phyloP scores from a whole-genome alignment of 2,888 invertebrate species.

The Aricia artaxerxes region DNA sequence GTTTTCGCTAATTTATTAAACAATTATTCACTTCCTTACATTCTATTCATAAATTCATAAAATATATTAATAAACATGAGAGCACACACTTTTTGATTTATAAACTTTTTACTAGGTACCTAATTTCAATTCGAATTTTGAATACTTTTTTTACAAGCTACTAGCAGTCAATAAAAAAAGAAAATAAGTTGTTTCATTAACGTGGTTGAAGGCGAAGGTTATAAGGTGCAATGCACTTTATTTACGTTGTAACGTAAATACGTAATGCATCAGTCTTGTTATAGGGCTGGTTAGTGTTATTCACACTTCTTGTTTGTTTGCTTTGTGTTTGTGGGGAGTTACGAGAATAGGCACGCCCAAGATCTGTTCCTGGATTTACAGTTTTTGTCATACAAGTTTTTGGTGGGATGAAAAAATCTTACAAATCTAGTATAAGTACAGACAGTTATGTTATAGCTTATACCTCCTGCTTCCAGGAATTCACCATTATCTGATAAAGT shows the following conservation, averaged over 20 bases:
- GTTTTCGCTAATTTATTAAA: neutral
- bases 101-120: neutral
- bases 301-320: constrained; percentile 11
- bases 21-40: neutral
- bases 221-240: constrained; percentile 15
- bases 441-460: too few relatives aligned
- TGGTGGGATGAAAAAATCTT: neutral
- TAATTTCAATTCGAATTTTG: neutral
- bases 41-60: neutral
- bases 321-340: constrained; percentile 7
- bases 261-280: constrained; percentile 14
- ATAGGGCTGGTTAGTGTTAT: neutral
- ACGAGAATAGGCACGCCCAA: neutral
- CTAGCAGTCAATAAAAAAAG: too few relatives aligned
- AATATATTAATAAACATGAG: too few relatives aligned
- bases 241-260: constrained; percentile 6
- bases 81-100: neutral
- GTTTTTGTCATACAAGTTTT: neutral
- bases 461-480: too few relatives aligned
- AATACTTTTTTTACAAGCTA: neutral
- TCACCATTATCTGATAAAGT: too few relatives aligned
- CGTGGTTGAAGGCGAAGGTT: constrained; percentile 4
- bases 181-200: neutral
- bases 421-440: too few relatives aligned
- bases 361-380: neutral